Base-by-base conservation (phyloP, 2,113 vertebrate genomes). In the Heterochromis multidens region DNA sequence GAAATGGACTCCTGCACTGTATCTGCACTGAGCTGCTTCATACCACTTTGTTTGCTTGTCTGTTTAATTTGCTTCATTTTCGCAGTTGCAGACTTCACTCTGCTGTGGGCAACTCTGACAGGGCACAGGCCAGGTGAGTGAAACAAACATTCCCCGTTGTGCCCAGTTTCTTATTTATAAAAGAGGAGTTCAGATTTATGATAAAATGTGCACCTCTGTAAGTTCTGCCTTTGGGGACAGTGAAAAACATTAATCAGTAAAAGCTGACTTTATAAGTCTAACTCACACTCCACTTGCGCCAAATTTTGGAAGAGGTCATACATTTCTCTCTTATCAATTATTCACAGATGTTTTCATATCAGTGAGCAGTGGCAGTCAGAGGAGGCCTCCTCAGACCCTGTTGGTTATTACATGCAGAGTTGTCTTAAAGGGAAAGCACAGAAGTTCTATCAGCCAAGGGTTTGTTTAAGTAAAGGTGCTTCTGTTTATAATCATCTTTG, bases 41-140 rank as follows among this genome's bases (percentile, higher is more conserved):
- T 94, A 16, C 49, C 95, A 4, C 49, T 96, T 60, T 93, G 84
- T 70, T 12, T 94, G 3, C 27, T 95, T 16, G 14, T 94, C 74
- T 94, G 96, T 92, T 37, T 96, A 10, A 0, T 97, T 37, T 92
- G 93, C 74, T 97, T 98, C 80, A 33, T 96, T 37, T 93, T 96
- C 25, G 94, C 92, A 0, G 97, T 98, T 29, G 96, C 96, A 7
- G 98, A 99, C 93, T 94, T 99, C 25, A 97, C 96, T 16, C 35
- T 98, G 87, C 86, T 96, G 29, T 97, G 97, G 96, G 96, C 97
- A 1, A 95, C 95, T 70, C 90, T 94, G 90, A 88, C 93, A 40
- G 98, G 98, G 23, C 65, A 70, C 27, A 46, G 65, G 40, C 40
- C 65, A 6, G 65, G 65, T 70, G 40, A 46, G 23, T 70, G 23